Base-by-base conservation (phyloP, 2,888 invertebrate genomes). In the Rhagonycha lutea region DNA sequence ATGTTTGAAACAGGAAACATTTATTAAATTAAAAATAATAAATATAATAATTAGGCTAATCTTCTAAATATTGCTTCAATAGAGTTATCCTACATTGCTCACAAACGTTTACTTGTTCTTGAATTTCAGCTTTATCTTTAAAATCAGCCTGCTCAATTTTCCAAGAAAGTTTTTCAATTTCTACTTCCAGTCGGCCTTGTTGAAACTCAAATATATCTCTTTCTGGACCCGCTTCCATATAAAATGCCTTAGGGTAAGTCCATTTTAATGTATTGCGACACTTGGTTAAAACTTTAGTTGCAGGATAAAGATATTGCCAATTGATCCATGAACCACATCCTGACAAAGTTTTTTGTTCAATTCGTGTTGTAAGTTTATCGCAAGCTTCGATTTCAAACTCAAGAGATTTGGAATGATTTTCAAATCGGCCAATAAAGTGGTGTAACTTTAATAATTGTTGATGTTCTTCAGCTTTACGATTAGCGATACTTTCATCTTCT, bases 91-190 rank as follows among this genome's bases (percentile, higher is more conserved):
- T 92, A 87, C 98, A 92, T 89, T 98, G 98, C 88, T 99, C 99
- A 8, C 98, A 98, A 83, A 99, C 96, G 87, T 98, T 98, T 98
- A 99, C 99, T 92, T 99, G 98, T 89, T 98, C 98, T 90, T 99
- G 98, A 85, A 99, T 90, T 86, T 97, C 98, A 29, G 98, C 99
- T 82, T 98, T 91, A 87, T 98, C 96, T 1, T 98, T 98, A 70
- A 97, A 98, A 90, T 99, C 99, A 18, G 98, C 99, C 82, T 98
- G 91, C 89, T 99, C 99, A 69, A 99, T 96, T 89, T 99, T 99
- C 99, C 99, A 99, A 0, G 99, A 98, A 70, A 99, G 90, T 88
- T 99, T 99, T 89, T 99, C 99, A 82, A 99, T 99, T 90, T 99
- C 99, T 29, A 98, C 98, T 89, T 99, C 99, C 79, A 99, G 89